Evolutionary conservation across 2,888 invertebrate species (phyloP).

Genomic region (Rhagophthalmus giganteus): DNA sequence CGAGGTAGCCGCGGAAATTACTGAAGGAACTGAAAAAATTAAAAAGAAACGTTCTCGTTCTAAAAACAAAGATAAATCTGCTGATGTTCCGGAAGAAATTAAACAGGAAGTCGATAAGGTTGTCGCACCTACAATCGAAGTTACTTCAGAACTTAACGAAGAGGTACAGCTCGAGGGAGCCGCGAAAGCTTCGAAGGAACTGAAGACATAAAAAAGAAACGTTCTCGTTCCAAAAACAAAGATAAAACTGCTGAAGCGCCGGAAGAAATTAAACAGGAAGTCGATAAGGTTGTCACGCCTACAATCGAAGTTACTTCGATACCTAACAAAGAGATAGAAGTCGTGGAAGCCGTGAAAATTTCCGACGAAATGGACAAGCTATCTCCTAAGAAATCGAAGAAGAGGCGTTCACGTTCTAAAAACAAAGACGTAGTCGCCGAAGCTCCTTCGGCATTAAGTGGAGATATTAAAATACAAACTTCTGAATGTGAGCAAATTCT

Average conservation of each 20-base stretch:
- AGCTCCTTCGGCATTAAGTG: neutral
- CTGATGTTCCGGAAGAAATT: neutral
- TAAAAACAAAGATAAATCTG: neutral
- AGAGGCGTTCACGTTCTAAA: conserved; percentile 3
- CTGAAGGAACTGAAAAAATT: neutral
- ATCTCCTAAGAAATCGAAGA: neutral
- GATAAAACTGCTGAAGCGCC: neutral
- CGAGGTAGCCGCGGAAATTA: neutral
- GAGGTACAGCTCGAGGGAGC: no score
- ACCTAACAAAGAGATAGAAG: no score
- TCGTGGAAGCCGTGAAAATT: no score
- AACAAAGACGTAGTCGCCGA: neutral
- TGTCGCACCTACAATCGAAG: neutral
- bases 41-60: neutral
- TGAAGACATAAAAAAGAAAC: neutral
- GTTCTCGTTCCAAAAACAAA: neutral
- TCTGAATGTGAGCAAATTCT: no score
- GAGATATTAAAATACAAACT: neutral
- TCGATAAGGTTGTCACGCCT: neutral
- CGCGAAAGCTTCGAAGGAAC: neutral
- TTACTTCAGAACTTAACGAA: no score
- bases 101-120: neutral
- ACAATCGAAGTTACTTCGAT: neutral
- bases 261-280: neutral
- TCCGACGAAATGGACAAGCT: neutral